Percentiles rank a stretch among this genome's conserved stretches.
Evolutionary conservation across 2,797 vertebrate species (phyloP).

Genomic region (Rhadinocentrus ornatus): DNA sequence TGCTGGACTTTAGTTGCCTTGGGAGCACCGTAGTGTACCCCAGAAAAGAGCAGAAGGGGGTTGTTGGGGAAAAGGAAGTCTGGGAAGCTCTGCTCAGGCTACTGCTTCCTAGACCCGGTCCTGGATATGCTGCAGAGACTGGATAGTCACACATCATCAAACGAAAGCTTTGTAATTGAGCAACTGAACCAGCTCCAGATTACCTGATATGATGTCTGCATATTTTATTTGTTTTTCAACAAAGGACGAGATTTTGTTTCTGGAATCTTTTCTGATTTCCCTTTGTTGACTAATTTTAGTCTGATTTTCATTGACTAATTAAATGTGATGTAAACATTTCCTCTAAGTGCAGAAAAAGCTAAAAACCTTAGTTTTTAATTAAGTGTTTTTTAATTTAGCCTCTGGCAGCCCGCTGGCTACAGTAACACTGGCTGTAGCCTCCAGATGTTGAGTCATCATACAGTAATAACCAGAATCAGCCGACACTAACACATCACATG

Average conservation of each 20-base stretch:
- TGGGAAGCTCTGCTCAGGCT: too few species aligned
- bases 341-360: not conserved
- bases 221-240: not conserved
- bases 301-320: not conserved
- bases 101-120: too few species aligned
- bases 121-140: too few species aligned
- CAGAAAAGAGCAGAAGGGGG: too few species aligned
- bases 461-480: not conserved
- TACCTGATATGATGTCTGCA: not conserved
- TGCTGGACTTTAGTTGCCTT: too few species aligned
- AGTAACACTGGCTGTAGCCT: not conserved
- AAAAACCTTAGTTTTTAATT: not conserved
- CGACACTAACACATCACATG: not conserved
- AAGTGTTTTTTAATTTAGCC: not conserved
- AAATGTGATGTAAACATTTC: not conserved
- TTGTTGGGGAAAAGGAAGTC: not conserved
- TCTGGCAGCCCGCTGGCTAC: not conserved
- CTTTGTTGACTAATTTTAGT: too few species aligned
- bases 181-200: not conserved
- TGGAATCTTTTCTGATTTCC: not conserved
- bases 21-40: too few species aligned
- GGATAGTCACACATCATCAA: too few species aligned
- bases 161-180: too few species aligned
- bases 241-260: not conserved
- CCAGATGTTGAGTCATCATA: not conserved